Base-by-base conservation (phyloP, 2,797 vertebrate genomes). In the Takifugu rubripes region DNA sequence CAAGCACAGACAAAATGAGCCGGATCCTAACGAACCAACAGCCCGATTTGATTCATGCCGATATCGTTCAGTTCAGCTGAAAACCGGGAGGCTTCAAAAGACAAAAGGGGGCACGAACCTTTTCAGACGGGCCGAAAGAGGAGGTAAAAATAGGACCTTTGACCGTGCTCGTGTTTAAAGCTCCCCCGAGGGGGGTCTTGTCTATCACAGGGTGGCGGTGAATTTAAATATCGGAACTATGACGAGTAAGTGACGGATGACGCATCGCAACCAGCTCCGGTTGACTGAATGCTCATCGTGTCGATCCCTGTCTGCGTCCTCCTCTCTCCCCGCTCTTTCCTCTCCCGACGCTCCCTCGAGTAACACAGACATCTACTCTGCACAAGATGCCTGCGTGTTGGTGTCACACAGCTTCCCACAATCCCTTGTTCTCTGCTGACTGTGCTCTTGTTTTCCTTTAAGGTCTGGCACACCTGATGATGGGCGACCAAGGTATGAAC, bases 391-490 rank as follows among this genome's bases (percentile, higher is more conserved):
- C 93, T 93, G 92, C 89, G 84, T 93, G 89, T 93, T 88, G 80
- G 79, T 91, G 86, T 92, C 90, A 91, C 90, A 87, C 75, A 89
- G 86, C 92, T 95, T 94, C 93, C 94, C 90, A 72, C 93, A 89
- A 93, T 94, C 93, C 94, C 93, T 91, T 95, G 93, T 94, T 94
- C 90, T 94, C 93, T 97, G 93, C 96, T 99, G 96, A 99, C 94
- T 98, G 89, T 98, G 92, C 94, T 98, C 94, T 98, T 96, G 93
- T 98, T 97, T 96, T 91, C 95, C 95, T 96, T 97, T 92, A 97
- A 98, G 97, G 97, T 98, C 94, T 94, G 93, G 96, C 96, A 90
- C 95, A 99, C 95, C 93, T 99, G 96, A 98, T 97, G 97, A 98
- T 98, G 97, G 95, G 95, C 94, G 95, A 99, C 93, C 96, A 97